Evolutionary conservation across 2,113 vertebrate genomes (phyloP), one percentile per base, ranked within the genome.

Genomic region (Corvus moneduloides): DNA sequence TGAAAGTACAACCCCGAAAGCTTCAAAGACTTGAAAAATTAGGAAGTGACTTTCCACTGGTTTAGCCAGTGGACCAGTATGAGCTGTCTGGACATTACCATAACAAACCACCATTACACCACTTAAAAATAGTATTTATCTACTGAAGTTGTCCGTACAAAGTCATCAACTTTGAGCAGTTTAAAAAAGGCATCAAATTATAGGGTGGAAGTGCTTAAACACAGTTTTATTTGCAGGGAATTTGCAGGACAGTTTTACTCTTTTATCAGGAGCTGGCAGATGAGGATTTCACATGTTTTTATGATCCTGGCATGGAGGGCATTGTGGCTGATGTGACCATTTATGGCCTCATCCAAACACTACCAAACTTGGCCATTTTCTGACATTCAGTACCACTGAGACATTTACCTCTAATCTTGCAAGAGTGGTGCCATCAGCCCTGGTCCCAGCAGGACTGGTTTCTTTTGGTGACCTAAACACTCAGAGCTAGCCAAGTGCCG

Each of bases 111-210:
- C 48, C 39, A 78, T 66, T 49, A 71, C 83, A 92, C 72, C 61
- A 84, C 86, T 95, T 82, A 19, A 19, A 67, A 96, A 94, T 93
- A 94, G 92, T 94, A 95, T 94, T 96, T 96, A 52, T 73, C 61
- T 49, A 66, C 86, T 55, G 13, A 77, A 89, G 61, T 54, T 82
- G 73, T 78, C 86, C 76, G 41, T 84, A 75, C 68, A 91, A 39
- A 94, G 66, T 75, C 67, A 92, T 75, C 55, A 63, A 7, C 73
- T 94, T 41, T 26, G 15, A 67, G 52, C 61, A 72, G 76, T 64
- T 90, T 69, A 9, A 72, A 87, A 81, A 88, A 59, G 24, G 55
- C 41, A 71, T 63, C 63, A 72, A 87, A 84, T 90, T 79, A 71
- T 18, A 68, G 63, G 55, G 67, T 73, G 62, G 78, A 96, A 95